phyloP scores from a whole-genome alignment of 2,888 invertebrate genomes.

The Pecten maximus region DNA sequence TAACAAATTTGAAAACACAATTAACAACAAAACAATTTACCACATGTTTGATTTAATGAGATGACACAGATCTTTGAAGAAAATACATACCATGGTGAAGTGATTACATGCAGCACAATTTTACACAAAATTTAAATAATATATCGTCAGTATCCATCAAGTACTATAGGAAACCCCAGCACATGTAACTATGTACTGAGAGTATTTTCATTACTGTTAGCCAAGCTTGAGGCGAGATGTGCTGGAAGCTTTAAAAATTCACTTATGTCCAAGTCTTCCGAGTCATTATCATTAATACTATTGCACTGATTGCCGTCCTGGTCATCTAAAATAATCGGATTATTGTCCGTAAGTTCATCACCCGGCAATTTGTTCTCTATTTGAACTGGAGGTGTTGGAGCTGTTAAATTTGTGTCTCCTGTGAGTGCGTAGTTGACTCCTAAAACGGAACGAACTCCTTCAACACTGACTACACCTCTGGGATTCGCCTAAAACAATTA shows the following conservation, averaged over 20 bases:
- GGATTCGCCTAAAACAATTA: conserved; percentile 58
- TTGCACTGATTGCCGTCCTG: conserved; percentile 27
- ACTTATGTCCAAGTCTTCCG: conserved; percentile 53
- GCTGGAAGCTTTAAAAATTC: conserved; percentile 56
- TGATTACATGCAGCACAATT: background rate
- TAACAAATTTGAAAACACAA: no score
- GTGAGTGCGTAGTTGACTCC: conserved; percentile 61
- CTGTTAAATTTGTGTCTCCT: conserved; percentile 21
- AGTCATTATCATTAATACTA: conserved; percentile 40
- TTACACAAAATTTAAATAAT: background rate
- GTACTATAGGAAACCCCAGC: no score
- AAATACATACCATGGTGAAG: background rate
- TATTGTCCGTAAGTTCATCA: conserved; percentile 16
- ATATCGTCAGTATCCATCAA: background rate
- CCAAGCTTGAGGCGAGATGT: background rate
- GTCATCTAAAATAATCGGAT: background rate
- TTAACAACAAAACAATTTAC: background rate
- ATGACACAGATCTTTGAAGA: background rate
- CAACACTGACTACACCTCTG: conserved; percentile 61
- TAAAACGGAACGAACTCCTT: conserved; percentile 63
- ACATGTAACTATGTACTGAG: background rate
- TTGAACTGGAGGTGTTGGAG: background rate
- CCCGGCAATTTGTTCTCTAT: background rate
- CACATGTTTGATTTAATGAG: background rate
- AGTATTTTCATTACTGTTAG: background rate